Base-by-base conservation (phyloP, 2,113 vertebrate species). In the Pelecanus crispus region DNA sequence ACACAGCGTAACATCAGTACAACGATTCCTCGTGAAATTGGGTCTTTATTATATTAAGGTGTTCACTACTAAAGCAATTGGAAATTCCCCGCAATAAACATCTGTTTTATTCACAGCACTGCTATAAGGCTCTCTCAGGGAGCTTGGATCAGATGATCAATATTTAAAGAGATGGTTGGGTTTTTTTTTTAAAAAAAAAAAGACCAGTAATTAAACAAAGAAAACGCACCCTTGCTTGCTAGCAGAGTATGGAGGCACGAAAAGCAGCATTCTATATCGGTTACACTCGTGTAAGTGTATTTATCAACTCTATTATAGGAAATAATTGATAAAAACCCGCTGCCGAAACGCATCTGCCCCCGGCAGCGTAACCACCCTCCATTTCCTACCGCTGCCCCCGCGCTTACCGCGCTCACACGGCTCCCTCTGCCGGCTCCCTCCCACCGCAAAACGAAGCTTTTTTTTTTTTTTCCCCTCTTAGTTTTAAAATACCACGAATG, bases 21-120 rank as follows among this genome's bases (percentile, higher is more conserved):
- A 49, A 26, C 0, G 0, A 32, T 4, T 38, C 15, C 22, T 59
- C 36, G 5, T 2, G 3, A 88, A 25, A 77, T 9, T 1, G 1
- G 7, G 16, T 16, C 12, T 22, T 74, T 13, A 44, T 11, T 36
- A 17, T 5, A 34, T 1, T 36, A 18, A 63, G 10, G 14, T 5
- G 5, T 6, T 49, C 3, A 2, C n/a, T 55, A 17, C 47, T 32
- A 34, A 22, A 58, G 36, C 8, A 52, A 8, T 3, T 8, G 14
- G n/a, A 24, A 38, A n/a, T 67, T 72, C 24, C 63, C 22, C 19
- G 25, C 58, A 55, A 40, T 38, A 59, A 15, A 10, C 9, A 71
- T 0, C 32, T 19, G 22, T 13, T 24, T 56, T 61, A 15, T 7
- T 10, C 7, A 6, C n/a, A 47, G 26, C 4, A 47, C 10, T 16